These are phyloP conservation scores for Cuniculus paca DNA, from an alignment of 2,797 vertebrate species.

Conservation along the genomic window DNA sequence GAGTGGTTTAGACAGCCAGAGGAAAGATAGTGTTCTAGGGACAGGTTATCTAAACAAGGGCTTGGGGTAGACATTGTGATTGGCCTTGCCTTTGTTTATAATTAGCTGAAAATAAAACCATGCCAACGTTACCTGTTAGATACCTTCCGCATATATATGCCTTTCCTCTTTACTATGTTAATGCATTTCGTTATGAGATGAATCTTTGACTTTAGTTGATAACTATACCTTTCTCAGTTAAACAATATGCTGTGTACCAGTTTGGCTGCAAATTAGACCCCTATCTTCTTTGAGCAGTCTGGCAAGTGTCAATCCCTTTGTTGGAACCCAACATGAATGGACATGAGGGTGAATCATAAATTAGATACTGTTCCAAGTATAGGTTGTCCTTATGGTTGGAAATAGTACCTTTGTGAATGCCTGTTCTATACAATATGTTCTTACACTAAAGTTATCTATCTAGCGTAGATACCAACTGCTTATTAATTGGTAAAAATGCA, in stretches of 20 bases:
- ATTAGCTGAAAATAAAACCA: constrained; percentile 13
- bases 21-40: background rate
- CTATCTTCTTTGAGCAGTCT: background rate
- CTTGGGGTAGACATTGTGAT: background rate
- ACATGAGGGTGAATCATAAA: background rate
- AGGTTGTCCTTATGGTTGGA: background rate
- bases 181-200: background rate
- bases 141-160: background rate
- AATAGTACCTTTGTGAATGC: background rate
- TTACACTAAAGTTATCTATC: constrained; percentile 38
- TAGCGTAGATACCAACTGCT: background rate
- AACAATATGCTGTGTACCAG: background rate
- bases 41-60: background rate
- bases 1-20: background rate
- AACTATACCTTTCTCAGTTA: constrained; percentile 12
- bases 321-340: background rate
- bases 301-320: background rate
- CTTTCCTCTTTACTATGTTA: background rate
- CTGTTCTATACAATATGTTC: background rate
- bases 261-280: background rate
- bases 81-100: background rate
- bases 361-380: background rate
- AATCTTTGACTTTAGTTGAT: constrained; percentile 39
- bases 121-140: background rate
- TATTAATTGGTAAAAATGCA: constrained; percentile 51